These are phyloP conservation scores for Hyperopisus bebe DNA, from an alignment of 2,113 vertebrate species.

Conservation along the genomic window DNA sequence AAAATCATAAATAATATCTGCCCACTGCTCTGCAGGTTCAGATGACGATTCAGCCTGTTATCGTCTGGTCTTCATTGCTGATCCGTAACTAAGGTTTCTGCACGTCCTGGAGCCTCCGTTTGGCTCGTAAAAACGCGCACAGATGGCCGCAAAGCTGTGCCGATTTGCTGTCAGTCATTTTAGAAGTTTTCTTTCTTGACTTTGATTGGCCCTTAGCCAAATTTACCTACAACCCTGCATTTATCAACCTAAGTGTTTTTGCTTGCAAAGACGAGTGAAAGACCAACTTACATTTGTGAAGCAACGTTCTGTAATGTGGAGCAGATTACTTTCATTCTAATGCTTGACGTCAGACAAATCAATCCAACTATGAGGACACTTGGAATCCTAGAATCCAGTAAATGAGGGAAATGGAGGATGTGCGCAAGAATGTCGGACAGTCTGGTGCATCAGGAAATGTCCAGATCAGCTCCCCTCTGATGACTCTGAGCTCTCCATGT, in stretches of 20 bases:
- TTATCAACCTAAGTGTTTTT: neutral
- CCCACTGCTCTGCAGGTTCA: neutral
- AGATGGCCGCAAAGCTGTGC: neutral
- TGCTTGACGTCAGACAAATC: neutral
- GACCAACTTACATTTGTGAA: neutral
- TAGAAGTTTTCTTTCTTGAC: neutral
- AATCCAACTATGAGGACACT: neutral
- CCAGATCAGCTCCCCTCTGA: slow-evolving; percentile 27
- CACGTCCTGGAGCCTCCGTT: neutral
- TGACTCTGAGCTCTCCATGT: slow-evolving; percentile 59
- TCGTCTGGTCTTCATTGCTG: neutral
- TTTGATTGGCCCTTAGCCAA: neutral
- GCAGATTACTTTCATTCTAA: neutral
- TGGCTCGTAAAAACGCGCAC: neutral
- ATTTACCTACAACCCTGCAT: neutral
- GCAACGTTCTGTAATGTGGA: neutral
- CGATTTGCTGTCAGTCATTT: neutral
- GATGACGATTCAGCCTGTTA: neutral
- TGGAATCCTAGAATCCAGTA: neutral
- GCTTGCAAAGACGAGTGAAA: neutral
- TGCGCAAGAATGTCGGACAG: neutral
- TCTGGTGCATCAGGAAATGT: neutral
- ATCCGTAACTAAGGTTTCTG: neutral
- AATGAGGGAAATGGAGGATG: neutral
- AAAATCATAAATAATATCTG: neutral